Percentiles rank a stretch among this genome's conserved stretches.
These are phyloP conservation scores for Pelmatolapia mariae DNA, from an alignment of 2,113 vertebrate genomes.

Conservation along the genomic window DNA sequence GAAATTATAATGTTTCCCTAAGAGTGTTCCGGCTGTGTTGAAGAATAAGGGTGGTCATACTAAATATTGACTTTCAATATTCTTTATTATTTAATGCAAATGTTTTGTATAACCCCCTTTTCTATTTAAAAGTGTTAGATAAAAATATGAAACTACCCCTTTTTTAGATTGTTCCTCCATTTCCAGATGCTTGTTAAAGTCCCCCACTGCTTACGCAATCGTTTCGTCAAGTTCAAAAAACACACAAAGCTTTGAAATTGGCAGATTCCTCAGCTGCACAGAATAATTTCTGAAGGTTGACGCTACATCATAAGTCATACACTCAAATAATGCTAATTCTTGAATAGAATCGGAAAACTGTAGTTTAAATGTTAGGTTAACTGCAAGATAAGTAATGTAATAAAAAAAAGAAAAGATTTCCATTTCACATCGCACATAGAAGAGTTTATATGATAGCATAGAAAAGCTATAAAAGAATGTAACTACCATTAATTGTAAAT, in stretches of 20 bases:
- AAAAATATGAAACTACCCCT: not conserved
- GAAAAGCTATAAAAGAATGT: not conserved
- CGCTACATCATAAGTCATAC: not conserved
- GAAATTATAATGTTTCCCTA: not conserved
- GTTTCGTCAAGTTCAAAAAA: not conserved
- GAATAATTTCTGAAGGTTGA: not conserved
- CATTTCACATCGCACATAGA: not conserved
- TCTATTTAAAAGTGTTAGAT: not conserved
- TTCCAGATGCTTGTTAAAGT: not conserved
- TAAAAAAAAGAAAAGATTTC: not conserved
- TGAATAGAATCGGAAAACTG: not conserved
- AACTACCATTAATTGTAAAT: not conserved
- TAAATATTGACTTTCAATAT: not conserved
- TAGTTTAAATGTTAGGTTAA: not conserved
- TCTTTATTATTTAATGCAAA: too few relatives aligned
- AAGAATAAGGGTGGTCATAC: not conserved
- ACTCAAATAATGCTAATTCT: not conserved
- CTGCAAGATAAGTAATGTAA: not conserved
- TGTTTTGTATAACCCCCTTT: not conserved
- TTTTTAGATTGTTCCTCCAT: not conserved
- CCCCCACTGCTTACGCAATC: not conserved
- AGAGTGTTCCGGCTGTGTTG: not conserved
- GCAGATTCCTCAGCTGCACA: not conserved
- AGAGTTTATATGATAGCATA: not conserved
- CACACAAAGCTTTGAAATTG: not conserved